Base-by-base conservation (phyloP, 2,888 invertebrate species). In the Agrilus biguttatus region DNA sequence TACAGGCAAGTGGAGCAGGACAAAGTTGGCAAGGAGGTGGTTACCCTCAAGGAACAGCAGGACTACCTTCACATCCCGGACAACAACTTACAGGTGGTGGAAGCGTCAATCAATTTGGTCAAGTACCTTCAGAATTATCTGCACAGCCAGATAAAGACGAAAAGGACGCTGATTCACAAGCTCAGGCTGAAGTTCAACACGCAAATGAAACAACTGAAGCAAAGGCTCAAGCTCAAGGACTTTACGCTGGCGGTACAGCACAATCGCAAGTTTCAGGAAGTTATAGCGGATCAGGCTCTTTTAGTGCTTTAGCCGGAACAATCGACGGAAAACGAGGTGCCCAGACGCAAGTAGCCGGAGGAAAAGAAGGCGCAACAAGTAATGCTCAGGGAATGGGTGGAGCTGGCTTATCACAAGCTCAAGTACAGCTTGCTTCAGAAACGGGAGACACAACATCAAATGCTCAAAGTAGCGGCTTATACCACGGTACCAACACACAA, bases 211-310 rank as follows among this genome's bases (percentile, higher is more conserved):
- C 81, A 45, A 85, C 86, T 1, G 74, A 78, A 52, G 86, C 87
- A 1, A 75, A 75, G 47, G 87, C 87, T 3, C 75, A 79, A 42
- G 80, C 88, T 12, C 81, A 83, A 64, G 88, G 88, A 12, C 77
- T 75, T 50, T 82, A 77, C 55, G 76, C 76, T 23, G 79, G 80
- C 47, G 86, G 83, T 8, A 77, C 78, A 3, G 81, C 88, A 1
- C 84, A 87, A 63, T 83, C 88, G 1, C 83, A 86, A 66, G 86
- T 89, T 1, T 80, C 80, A 41, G 88, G 88, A 21, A 79, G 80
- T 1, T 87, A 88, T 56, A 75, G 78, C 1, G 82, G 83, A 2
- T 72, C 77, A 17, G 87, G 87, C 12, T 78, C 84, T 1, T 88
- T 89, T 59, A 82, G 83, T 49, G 88, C 88, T 8, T 84, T 81